Evolutionary conservation across 2,888 invertebrate genomes (phyloP).

Genomic region (Scrobipalpa costella): DNA sequence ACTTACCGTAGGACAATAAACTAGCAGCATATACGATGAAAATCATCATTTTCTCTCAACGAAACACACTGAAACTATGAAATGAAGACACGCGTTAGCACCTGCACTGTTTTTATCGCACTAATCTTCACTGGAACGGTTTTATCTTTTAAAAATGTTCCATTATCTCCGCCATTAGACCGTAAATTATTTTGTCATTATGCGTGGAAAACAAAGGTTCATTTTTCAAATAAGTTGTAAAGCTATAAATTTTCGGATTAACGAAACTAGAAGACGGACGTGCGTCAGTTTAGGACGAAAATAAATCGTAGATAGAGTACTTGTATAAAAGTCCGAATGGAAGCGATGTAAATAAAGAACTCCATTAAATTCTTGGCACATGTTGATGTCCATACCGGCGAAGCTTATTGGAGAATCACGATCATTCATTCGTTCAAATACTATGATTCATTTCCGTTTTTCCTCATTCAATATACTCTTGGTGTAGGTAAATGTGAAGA

Average conservation of each 20-base stretch:
- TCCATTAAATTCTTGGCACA: constrained; percentile 41
- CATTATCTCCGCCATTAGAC: constrained; percentile 55
- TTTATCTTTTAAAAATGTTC: constrained; percentile 57
- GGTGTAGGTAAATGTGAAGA: neutral
- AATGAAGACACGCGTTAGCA: constrained; percentile 29
- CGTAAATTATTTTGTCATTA: constrained; percentile 65
- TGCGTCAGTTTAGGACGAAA: constrained; percentile 41
- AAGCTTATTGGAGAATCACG: constrained; percentile 27
- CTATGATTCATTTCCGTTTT: neutral
- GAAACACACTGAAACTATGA: constrained; percentile 32
- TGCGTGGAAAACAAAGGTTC: constrained; percentile 48
- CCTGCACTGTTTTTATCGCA: constrained; percentile 56
- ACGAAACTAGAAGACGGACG: constrained; percentile 25
- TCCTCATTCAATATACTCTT: neutral
- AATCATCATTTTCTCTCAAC: constrained; percentile 50
- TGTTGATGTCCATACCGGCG: constrained; percentile 24
- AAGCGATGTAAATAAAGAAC: constrained; percentile 26
- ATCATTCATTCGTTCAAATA: constrained; percentile 5
- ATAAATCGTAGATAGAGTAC: constrained; percentile 43
- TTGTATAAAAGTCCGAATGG: constrained; percentile 34
- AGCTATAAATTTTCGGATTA: constrained; percentile 1
- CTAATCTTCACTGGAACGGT: constrained; percentile 58
- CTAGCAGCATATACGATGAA: constrained; percentile 50
- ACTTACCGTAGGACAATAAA: constrained; percentile 62
- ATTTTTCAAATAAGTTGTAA: constrained; percentile 17